Percentiles rank a stretch among this genome's conserved stretches.
phyloP scores from a whole-genome alignment of 1,140 invertebrate genomes.

The Protaetia brevitarsis region DNA sequence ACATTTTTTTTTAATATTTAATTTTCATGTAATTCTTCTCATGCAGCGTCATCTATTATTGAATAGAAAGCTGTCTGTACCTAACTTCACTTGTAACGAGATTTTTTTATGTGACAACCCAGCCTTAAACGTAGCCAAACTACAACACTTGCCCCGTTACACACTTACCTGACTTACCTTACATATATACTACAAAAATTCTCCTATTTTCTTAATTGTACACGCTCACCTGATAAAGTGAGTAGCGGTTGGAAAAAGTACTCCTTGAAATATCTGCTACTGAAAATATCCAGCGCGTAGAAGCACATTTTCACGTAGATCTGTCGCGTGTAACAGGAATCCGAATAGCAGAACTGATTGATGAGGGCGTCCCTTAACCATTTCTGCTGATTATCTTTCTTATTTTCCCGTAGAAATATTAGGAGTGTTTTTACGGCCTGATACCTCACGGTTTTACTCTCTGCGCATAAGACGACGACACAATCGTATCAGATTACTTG shows the following conservation, averaged over 20 bases:
- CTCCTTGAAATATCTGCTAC: constrained; percentile 68
- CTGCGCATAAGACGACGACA: too few species aligned
- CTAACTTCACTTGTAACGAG: too few species aligned
- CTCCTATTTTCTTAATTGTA: neutral
- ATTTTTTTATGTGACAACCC: too few species aligned
- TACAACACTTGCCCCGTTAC: too few species aligned
- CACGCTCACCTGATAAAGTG: constrained; percentile 52
- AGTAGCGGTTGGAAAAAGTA: constrained; percentile 64
- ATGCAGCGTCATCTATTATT: too few species aligned
- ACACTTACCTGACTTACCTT: too few species aligned
- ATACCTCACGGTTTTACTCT: constrained; percentile 64
- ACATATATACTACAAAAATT: too few species aligned
- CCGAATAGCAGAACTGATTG: constrained; percentile 56
- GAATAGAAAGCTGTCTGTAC: too few species aligned
- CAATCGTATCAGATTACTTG: too few species aligned
- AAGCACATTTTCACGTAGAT: constrained; percentile 64
- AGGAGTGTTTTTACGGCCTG: constrained; percentile 62
- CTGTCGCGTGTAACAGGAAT: constrained; percentile 64
- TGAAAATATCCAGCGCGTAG: constrained; percentile 64
- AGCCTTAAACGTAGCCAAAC: too few species aligned
- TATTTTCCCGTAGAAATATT: constrained; percentile 60
- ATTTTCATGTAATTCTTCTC: too few species aligned
- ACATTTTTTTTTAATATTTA: too few species aligned
- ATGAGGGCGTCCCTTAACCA: constrained; percentile 57
- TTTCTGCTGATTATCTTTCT: constrained; percentile 58